A percentile compares a stretch with the other conserved stretches of the same genome.
These are phyloP conservation scores for Zophobas morio DNA, from an alignment of 1,140 invertebrate genomes.

Conservation along the genomic window DNA sequence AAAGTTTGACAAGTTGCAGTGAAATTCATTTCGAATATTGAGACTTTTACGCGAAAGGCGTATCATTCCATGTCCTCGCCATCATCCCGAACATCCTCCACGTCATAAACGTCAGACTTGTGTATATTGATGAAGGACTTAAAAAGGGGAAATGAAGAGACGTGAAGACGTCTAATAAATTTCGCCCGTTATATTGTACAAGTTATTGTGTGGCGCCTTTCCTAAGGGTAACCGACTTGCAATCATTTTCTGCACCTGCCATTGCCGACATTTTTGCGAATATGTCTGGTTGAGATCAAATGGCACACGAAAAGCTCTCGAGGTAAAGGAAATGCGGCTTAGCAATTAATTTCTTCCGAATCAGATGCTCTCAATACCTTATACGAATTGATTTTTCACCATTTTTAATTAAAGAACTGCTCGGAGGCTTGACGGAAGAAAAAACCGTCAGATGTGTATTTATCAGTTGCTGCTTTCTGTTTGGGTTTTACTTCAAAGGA, in stretches of 20 bases:
- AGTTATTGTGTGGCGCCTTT: slow-evolving; percentile 6
- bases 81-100: slow-evolving; percentile 1
- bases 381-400: slow-evolving; percentile 52
- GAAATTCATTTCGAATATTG: slow-evolving; percentile 62
- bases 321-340: slow-evolving; percentile 32
- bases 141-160: slow-evolving; percentile 14
- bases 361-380: slow-evolving; percentile 62
- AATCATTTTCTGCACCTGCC: slow-evolving; percentile 3
- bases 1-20: slow-evolving; percentile 63
- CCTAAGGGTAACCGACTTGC: not conserved
- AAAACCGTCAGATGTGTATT: slow-evolving; percentile 47
- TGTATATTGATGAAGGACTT: slow-evolving; percentile 14
- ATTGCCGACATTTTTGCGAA: slow-evolving; percentile 13
- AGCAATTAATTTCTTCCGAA: slow-evolving; percentile 65
- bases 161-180: slow-evolving; percentile 12
- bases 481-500: slow-evolving; percentile 57
- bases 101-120: slow-evolving; percentile 10
- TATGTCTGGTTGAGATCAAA: slow-evolving; percentile 34
- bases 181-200: not conserved
- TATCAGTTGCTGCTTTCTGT: slow-evolving; percentile 57
- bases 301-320: slow-evolving; percentile 13
- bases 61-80: slow-evolving; percentile 48
- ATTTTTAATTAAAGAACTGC: slow-evolving; percentile 60
- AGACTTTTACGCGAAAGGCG: slow-evolving; percentile 59
- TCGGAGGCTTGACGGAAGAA: slow-evolving; percentile 19